Conservation (phyloP, 2,888 invertebrate genomes). For the Rhamnusium bicolor region DNA sequence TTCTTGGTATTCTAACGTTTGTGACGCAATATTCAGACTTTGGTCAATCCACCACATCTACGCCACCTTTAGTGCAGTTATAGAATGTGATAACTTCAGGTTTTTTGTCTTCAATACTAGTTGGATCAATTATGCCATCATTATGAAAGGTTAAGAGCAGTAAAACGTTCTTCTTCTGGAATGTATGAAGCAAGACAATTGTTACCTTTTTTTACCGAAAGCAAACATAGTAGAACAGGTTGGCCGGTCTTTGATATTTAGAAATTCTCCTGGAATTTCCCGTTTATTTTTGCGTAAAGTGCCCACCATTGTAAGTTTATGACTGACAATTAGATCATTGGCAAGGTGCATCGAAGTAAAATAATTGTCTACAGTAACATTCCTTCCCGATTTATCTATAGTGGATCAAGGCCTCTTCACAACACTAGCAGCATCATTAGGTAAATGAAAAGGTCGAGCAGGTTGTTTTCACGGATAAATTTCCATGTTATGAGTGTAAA, state of each 20-base stretch:
- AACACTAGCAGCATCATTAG: too few relatives aligned
- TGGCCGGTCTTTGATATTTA: slow-evolving; percentile 20
- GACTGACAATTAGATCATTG: slow-evolving; percentile 37
- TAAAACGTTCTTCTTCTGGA: slow-evolving; percentile 50
- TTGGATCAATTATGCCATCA: slow-evolving; percentile 35
- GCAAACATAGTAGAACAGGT: slow-evolving; percentile 42
- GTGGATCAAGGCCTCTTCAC: too few relatives aligned
- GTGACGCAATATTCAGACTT: slow-evolving; percentile 55
- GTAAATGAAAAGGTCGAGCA: too few relatives aligned
- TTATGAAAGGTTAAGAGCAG: slow-evolving; percentile 48
- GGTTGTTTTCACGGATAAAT: too few relatives aligned
- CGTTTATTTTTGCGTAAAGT: slow-evolving; percentile 56
- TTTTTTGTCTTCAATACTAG: slow-evolving; percentile 26
- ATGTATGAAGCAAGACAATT: slow-evolving; percentile 39
- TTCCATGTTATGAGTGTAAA: slow-evolving; percentile 57
- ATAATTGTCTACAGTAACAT: slow-evolving; percentile 53
- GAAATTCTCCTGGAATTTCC: slow-evolving; percentile 30
- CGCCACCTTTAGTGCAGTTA: slow-evolving; percentile 56
- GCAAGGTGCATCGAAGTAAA: slow-evolving; percentile 41
- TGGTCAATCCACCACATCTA: slow-evolving; percentile 60
- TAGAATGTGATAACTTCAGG: slow-evolving; percentile 57
- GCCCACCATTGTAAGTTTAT: slow-evolving; percentile 52
- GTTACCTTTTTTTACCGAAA: slow-evolving; percentile 44
- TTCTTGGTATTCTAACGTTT: slow-evolving; percentile 44
- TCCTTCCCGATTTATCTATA: slow-evolving; percentile 49